Percentiles rank a stretch among this genome's conserved stretches.
phyloP scores from a whole-genome alignment of 2,888 invertebrate species.

The Chymomyza fuscimana region DNA sequence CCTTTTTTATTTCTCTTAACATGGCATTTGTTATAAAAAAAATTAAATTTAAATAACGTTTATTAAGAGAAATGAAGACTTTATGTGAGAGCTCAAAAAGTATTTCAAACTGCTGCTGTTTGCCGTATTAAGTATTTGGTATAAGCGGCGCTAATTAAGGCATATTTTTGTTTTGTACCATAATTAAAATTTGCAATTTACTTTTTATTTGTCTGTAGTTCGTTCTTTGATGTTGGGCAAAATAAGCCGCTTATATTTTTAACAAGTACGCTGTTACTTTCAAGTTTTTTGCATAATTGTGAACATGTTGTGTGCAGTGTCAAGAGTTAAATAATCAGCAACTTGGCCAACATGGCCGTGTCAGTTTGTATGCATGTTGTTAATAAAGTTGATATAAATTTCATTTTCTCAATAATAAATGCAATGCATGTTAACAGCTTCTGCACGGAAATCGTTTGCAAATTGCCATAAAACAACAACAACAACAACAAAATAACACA shows the following conservation, averaged over 20 bases:
- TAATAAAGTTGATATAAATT: slow-evolving; percentile 64
- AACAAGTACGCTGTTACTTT: background rate
- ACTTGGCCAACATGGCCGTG: background rate
- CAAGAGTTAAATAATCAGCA: background rate
- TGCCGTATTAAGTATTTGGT: background rate
- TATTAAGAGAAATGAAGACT: background rate
- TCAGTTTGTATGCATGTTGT: slow-evolving; percentile 33
- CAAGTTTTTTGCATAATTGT: background rate
- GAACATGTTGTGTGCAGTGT: background rate
- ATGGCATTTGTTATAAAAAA: slow-evolving; percentile 34
- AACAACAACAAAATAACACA: too few relatives aligned
- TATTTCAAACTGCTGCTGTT: slow-evolving; percentile 46
- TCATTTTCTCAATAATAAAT: slow-evolving; percentile 56
- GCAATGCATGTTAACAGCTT: slow-evolving; percentile 34
- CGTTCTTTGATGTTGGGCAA: background rate
- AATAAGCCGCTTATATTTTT: slow-evolving; percentile 50
- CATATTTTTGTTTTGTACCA: background rate
- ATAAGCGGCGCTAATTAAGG: background rate
- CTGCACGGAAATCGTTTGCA: slow-evolving; percentile 58
- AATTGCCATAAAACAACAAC: slow-evolving; percentile 37
- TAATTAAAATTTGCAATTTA: background rate
- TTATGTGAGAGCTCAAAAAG: slow-evolving; percentile 43
- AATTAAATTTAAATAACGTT: slow-evolving; percentile 10
- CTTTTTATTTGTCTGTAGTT: background rate
- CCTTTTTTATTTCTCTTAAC: slow-evolving; percentile 59